Conservation (phyloP, 2,888 invertebrate species). For the Amphimallon solstitiale region DNA sequence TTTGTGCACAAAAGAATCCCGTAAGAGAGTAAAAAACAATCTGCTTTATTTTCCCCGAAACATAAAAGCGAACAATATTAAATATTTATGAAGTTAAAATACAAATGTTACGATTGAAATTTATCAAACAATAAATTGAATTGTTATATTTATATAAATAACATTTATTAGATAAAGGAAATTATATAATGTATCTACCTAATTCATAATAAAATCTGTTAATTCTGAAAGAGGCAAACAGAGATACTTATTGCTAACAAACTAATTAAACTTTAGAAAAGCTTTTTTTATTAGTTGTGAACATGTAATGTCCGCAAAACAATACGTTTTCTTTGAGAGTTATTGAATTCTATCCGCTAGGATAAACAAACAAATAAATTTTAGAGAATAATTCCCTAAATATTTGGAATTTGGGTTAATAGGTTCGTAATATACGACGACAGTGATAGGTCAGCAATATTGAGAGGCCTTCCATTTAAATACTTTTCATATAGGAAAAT, state of each 20-base stretch:
- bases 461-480: neutral
- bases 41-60: constrained; percentile 15
- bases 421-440: constrained; percentile 11
- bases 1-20: constrained; percentile 20
- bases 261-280: no score
- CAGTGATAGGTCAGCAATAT: constrained; percentile 19
- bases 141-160: neutral
- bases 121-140: neutral
- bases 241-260: no score
- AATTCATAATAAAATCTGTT: no score
- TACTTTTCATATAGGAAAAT: constrained; percentile 3
- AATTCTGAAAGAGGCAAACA: no score
- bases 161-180: no score
- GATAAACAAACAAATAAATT: constrained; percentile 33
- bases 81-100: constrained; percentile 15
- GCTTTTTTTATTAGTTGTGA: no score
- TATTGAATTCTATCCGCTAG: constrained; percentile 3
- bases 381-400: neutral
- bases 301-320: neutral
- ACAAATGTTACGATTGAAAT: neutral
- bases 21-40: constrained; percentile 16
- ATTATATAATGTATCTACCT: no score
- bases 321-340: neutral
- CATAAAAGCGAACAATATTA: constrained; percentile 4
- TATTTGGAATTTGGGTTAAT: constrained; percentile 25